These are phyloP conservation scores for Metallyticus violacea DNA, from an alignment of 2,888 invertebrate genomes.

Conservation along the genomic window DNA sequence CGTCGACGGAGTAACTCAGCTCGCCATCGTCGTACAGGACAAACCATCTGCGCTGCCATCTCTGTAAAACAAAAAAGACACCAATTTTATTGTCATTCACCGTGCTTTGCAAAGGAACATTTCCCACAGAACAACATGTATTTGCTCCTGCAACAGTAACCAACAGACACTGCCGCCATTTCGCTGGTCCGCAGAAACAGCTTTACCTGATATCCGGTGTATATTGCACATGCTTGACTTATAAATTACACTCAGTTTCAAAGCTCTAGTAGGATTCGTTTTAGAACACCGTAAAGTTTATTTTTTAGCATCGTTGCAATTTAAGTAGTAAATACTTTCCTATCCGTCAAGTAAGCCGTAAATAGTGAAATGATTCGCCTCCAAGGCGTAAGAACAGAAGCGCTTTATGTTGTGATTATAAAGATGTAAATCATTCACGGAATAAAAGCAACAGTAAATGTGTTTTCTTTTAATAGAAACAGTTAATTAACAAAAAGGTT, in stretches of 20 bases:
- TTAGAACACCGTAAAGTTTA: no score
- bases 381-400: background rate
- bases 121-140: no score
- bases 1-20: conserved; percentile 94
- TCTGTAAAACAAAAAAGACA: conserved; percentile 59
- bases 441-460: background rate
- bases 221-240: no score
- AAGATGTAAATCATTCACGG: background rate
- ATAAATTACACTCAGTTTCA: background rate
- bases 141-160: no score
- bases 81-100: background rate
- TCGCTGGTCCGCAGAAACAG: no score
- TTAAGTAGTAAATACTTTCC: no score
- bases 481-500: no score
- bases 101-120: background rate
- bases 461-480: no score
- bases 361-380: background rate
- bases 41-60: conserved; percentile 99
- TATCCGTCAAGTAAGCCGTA: background rate
- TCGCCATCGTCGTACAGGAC: conserved; percentile 97
- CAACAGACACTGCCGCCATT: no score
- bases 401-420: background rate
- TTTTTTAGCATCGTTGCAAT: background rate
- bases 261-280: background rate
- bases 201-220: no score